Evolutionary conservation across 2,888 invertebrate genomes (phyloP), one percentile per base, ranked within the genome.

Genomic region (Hirtodrosophila cameraria): DNA sequence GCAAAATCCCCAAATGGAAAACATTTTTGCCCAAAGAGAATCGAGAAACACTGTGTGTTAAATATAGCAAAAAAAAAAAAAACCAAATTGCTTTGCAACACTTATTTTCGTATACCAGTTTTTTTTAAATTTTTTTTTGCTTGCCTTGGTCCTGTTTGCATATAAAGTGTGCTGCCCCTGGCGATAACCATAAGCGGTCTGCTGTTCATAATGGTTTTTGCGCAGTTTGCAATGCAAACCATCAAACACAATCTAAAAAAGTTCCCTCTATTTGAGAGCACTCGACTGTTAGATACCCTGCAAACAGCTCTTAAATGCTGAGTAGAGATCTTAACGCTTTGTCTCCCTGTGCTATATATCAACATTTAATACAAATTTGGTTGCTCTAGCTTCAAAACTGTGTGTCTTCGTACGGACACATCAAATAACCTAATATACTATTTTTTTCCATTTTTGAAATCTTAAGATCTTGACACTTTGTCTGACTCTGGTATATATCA

Each of bases 41-140:
- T 31, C n/a, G 54, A 13, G 27, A 33, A 52, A 39, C 7, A 31
- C 18, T 9, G 42, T 45, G 50, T 58, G 39, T 27, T 33, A 36
- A 23, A 55, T 46, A 25, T 43, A 38, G 15, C 8, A 23, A 7
- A 12, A 18, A 27, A 1, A 33, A 23, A 12, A 9, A 27, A 13
- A 3, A 28, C 7, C 39, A 63, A 62, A 53, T 62, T 62, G 52
- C 20, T 53, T 36, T 59, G 45, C 45, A 25, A 7, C 50, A 23
- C 30, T 48, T 23, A n/a, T 28, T 42, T 15, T 9, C 16, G 2
- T 18, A 23, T 23, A 23, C 23, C 43, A 13, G 20, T 8, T 7
- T 7, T 5, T 30, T 27, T 30, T 30, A 1, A 8, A 9, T 15
- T 13, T 8, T 18, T 3, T 33, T 8, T 12, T 15, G 13, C 33